Base-by-base conservation (phyloP, 2,888 invertebrate species). In the Polietes domitor region DNA sequence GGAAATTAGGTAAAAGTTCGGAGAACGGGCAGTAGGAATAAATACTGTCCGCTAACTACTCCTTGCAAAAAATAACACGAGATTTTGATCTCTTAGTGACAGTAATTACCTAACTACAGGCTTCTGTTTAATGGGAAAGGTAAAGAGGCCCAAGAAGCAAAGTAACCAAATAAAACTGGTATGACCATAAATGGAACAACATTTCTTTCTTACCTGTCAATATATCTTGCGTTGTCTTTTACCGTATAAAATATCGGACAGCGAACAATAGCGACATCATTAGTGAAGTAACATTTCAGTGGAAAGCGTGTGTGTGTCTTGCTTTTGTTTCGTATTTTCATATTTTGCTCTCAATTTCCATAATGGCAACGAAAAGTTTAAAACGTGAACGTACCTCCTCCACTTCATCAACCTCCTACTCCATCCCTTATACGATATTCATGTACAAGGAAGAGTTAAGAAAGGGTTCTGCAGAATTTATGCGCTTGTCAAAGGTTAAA, bases 341-440 rank as follows among this genome's bases (percentile, higher is more conserved):
- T 21, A 24, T 43, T 37, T 12, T 3, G 37, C 12, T 7, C 37
- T 2, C 37, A 1, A 37, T 37, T 21, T 1, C 17, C 12, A 55
- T 3, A 24, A 73, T 58, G 32, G 2, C 73, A 61, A 61, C 53
- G 65, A 63, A 76, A 41, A 55, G 28, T 15, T 15, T 37, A 47
- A 58, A 76, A 32, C 28, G 72, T 24, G 63, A 76, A 43, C 41
- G 58, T 43, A 2, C 43, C 24, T 2, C 37, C 12, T 37, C 32
- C n/a, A 32, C 21, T 32, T 32, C 21, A n/a, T 43, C 26, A 10
- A 10, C 55, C 0, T 1, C 37, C 9, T 78, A 32, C 7, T 79
- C 82, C 2, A 37, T 76, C 17, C 82, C 79, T 6, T 83, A 83
- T 63, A 55, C 24, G 17, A 80, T 83, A 43, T 83, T 77, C 43